Evolutionary conservation across 2,888 invertebrate species (phyloP).

Genomic region (Papilio elwesi): DNA sequence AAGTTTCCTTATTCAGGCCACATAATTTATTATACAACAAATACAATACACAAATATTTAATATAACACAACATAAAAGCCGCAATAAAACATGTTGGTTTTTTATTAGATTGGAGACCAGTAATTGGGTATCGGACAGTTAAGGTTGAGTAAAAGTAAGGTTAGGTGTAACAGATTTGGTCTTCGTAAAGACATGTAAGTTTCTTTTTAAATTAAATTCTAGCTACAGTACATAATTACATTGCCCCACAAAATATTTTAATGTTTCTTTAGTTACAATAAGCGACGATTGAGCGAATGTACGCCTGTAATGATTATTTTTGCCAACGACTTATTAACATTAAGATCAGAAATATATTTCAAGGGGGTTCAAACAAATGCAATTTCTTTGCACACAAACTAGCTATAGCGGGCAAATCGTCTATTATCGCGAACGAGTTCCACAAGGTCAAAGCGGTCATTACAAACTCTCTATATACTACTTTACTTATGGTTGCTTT

Average conservation of each 20-base stretch:
- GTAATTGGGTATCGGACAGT: not conserved
- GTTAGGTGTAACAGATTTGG: constrained; percentile 15
- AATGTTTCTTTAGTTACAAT: not conserved
- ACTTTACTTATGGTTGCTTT: constrained; percentile 69
- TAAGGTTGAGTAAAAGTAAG: constrained; percentile 15
- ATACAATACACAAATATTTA: not conserved
- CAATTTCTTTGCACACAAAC: constrained; percentile 60
- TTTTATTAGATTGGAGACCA: not conserved
- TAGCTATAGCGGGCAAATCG: constrained; percentile 60
- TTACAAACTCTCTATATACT: constrained; percentile 71
- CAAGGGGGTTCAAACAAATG: constrained; percentile 46
- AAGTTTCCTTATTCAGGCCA: too few relatives aligned
- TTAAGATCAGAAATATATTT: not conserved
- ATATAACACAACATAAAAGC: not conserved
- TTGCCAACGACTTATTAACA: not conserved
- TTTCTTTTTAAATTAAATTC: too few relatives aligned
- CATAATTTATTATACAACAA: too few relatives aligned
- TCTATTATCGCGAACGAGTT: constrained; percentile 80
- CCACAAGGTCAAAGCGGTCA: constrained; percentile 84
- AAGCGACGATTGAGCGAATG: not conserved
- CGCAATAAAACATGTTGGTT: not conserved
- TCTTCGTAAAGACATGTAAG: not conserved
- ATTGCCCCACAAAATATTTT: not conserved
- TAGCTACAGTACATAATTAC: not conserved
- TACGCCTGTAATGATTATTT: not conserved